A percentile compares a stretch with the other conserved stretches of the same genome.
phyloP scores from a whole-genome alignment of 2,888 invertebrate species.

The Scotopteryx bipunctaria region DNA sequence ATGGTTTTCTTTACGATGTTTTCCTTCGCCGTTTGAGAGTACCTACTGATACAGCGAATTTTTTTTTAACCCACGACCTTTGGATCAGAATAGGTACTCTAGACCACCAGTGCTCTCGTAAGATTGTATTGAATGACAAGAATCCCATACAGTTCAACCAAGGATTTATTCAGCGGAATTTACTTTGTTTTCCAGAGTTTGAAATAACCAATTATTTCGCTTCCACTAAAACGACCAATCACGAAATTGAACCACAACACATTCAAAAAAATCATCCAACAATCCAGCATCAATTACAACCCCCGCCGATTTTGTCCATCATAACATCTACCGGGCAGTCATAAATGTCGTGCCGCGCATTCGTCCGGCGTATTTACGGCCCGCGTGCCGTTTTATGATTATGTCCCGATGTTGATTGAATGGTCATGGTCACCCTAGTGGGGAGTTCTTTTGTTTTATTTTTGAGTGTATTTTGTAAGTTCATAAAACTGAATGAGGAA shows the following conservation, averaged over 20 bases:
- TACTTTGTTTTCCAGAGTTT: neutral
- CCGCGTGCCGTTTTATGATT: conserved; percentile 76
- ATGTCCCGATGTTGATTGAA: conserved; percentile 79
- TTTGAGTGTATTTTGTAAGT: neutral
- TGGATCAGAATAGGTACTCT: too few species aligned
- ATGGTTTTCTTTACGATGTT: too few species aligned
- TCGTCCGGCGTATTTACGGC: conserved; percentile 68
- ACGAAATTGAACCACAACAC: conserved; percentile 20
- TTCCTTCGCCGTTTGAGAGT: too few species aligned
- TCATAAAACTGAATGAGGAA: neutral
- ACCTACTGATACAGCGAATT: too few species aligned
- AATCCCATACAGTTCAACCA: too few species aligned
- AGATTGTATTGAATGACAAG: too few species aligned
- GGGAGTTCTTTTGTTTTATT: conserved; percentile 34
- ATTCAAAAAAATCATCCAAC: conserved; percentile 41
- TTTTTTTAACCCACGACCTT: too few species aligned
- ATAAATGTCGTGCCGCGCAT: conserved; percentile 42
- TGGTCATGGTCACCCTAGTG: conserved; percentile 68
- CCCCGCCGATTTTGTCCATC: conserved; percentile 71
- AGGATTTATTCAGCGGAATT: too few species aligned
- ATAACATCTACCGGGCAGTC: conserved; percentile 61
- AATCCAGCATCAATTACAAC: conserved; percentile 65
- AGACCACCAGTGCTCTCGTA: too few species aligned
- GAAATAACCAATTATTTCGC: neutral
- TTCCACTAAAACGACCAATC: conserved; percentile 7